These are phyloP conservation scores for Nomada fucata DNA, from an alignment of 2,888 invertebrate species.

Conservation along the genomic window DNA sequence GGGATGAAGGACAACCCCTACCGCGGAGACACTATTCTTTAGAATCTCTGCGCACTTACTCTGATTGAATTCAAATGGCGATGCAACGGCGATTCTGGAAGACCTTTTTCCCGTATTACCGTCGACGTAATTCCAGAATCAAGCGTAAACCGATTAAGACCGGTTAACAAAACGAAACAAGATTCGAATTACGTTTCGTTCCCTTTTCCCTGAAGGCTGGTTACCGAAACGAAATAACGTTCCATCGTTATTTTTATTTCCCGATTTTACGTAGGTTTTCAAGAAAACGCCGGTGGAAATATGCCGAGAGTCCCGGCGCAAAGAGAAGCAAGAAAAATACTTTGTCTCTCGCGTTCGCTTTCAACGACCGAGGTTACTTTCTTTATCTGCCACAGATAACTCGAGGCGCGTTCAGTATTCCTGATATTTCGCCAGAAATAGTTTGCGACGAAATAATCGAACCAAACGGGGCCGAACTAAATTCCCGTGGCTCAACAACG, in stretches of 20 bases:
- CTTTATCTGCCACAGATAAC: conserved; percentile 25
- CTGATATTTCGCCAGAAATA: conserved; percentile 29
- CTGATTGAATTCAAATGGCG: conserved; percentile 30
- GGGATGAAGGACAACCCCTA: conserved; percentile 49
- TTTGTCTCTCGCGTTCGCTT: conserved; percentile 12
- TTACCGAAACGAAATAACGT: background rate
- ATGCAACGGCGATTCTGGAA: conserved; percentile 19
- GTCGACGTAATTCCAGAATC: conserved; percentile 7
- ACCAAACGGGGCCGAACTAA: background rate
- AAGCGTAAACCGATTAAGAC: conserved; percentile 1
- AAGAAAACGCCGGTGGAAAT: background rate
- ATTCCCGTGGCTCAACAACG: background rate
- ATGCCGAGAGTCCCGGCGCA: background rate
- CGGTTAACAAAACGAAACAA: background rate
- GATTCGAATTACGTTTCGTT: background rate
- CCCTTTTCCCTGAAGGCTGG: background rate
- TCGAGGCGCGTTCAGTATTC: conserved; percentile 18
- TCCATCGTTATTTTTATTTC: background rate
- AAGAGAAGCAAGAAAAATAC: conserved; percentile 15
- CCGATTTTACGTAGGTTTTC: background rate
- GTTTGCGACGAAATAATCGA: conserved; percentile 14
- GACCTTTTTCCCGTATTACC: background rate
- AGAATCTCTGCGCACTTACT: conserved; percentile 26
- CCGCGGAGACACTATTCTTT: conserved; percentile 23
- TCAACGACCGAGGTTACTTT: conserved; percentile 9